Percentiles rank a stretch among this genome's conserved stretches.
Conservation (phyloP, 2,797 vertebrate genomes). For the Myotis vivesi region DNA sequence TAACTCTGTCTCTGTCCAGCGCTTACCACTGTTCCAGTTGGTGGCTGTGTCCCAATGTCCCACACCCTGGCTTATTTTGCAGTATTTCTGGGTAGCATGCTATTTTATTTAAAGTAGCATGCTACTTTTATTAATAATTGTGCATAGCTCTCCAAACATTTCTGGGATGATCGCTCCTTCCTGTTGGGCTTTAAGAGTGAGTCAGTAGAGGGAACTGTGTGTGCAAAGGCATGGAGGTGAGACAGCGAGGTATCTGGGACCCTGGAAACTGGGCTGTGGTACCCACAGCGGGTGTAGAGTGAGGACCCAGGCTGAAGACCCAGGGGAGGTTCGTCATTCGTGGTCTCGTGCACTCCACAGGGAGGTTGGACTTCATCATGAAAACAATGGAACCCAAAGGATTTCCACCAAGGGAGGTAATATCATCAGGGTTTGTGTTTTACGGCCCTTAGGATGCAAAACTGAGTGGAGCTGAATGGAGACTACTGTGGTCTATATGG, state of each 20-base stretch:
- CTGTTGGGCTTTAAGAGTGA: background rate
- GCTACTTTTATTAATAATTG: background rate
- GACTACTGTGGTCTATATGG: background rate
- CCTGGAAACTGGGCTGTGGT: no score
- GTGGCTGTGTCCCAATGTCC: background rate
- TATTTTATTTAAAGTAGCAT: background rate
- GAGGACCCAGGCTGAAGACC: background rate
- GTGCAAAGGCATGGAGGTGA: background rate
- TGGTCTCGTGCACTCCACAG: background rate
- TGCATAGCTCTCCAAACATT: background rate
- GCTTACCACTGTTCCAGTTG: background rate
- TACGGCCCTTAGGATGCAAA: background rate
- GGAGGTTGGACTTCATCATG: background rate
- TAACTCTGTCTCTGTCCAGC: background rate
- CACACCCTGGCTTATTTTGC: background rate
- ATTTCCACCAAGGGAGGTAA: background rate
- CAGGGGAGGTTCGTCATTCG: background rate
- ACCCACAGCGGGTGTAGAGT: background rate
- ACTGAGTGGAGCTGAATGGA: background rate
- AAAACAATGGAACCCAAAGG: background rate
- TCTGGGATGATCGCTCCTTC: background rate
- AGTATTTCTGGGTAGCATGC: background rate
- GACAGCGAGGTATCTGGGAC: accelerated
- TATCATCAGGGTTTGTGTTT: background rate
- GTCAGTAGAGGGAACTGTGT: background rate